phyloP scores from a whole-genome alignment of 2,797 vertebrate species.

The Galagoides demidoff region DNA sequence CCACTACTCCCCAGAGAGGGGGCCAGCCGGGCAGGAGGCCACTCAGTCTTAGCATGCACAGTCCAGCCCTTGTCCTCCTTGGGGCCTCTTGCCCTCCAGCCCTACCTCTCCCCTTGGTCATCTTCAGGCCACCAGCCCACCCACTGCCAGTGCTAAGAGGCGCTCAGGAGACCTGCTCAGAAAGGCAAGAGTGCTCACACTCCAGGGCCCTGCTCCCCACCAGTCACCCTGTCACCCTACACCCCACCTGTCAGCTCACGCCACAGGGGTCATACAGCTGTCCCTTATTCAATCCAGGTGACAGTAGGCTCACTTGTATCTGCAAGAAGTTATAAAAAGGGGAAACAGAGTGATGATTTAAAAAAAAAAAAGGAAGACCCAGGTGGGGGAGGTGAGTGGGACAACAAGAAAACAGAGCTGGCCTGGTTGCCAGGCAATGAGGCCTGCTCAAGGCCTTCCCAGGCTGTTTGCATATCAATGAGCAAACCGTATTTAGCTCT shows the following conservation, averaged over 20 bases:
- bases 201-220: neutral
- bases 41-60: neutral
- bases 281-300: neutral
- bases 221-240: neutral
- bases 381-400: conserved; percentile 4
- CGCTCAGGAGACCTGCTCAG: neutral
- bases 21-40: neutral
- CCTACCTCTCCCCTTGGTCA: neutral
- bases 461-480: conserved; percentile 61
- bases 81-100: neutral
- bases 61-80: no score
- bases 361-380: neutral
- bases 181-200: neutral
- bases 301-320: neutral
- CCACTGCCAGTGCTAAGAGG: neutral
- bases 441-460: neutral
- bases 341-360: neutral
- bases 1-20: neutral
- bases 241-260: no score
- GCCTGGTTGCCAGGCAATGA: conserved; percentile 68
- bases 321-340: neutral
- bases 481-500: conserved; percentile 44
- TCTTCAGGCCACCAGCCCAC: neutral
- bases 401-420: neutral
- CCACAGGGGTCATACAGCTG: neutral